Conservation (phyloP, 2,797 vertebrate genomes). For the Channa striata region DNA sequence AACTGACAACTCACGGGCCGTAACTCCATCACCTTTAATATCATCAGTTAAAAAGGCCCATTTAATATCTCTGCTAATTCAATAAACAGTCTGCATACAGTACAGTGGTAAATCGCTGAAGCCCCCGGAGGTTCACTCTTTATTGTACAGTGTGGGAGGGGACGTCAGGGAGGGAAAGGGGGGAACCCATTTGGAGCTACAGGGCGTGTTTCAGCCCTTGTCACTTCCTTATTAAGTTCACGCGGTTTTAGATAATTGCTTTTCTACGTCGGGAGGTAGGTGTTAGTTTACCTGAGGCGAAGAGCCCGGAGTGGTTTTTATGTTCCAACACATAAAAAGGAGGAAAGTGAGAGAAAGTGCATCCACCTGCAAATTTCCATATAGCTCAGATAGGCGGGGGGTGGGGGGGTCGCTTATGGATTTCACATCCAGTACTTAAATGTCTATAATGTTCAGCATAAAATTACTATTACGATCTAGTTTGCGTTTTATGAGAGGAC, state of each 20-base stretch:
- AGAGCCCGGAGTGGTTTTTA: constrained; percentile 27
- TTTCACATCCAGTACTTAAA: constrained; percentile 30
- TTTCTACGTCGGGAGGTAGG: constrained; percentile 40
- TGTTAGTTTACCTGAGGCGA: constrained; percentile 45
- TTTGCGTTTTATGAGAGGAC: background rate
- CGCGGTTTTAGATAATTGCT: constrained; percentile 69
- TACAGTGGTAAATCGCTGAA: background rate
- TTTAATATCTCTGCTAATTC: background rate
- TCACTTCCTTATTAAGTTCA: constrained; percentile 57
- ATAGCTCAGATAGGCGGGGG: constrained; percentile 7
- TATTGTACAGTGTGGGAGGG: constrained; percentile 2
- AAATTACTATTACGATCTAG: background rate
- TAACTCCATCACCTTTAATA: background rate
- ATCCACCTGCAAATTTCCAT: constrained; percentile 10
- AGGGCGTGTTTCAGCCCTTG: constrained; percentile 9
- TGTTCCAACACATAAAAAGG: constrained; percentile 17
- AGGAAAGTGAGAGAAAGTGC: constrained; percentile 6
- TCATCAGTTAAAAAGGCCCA: background rate
- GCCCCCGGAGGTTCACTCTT: constrained; percentile 18
- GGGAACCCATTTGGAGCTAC: constrained; percentile 16
- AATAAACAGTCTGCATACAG: constrained; percentile 7
- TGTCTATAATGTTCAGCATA: background rate
- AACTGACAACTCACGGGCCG: background rate
- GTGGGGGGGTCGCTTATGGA: background rate
- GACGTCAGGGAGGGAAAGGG: background rate